These are phyloP conservation scores for Penaeus vannamei DNA, from an alignment of 1,140 invertebrate genomes.

Conservation along the genomic window DNA sequence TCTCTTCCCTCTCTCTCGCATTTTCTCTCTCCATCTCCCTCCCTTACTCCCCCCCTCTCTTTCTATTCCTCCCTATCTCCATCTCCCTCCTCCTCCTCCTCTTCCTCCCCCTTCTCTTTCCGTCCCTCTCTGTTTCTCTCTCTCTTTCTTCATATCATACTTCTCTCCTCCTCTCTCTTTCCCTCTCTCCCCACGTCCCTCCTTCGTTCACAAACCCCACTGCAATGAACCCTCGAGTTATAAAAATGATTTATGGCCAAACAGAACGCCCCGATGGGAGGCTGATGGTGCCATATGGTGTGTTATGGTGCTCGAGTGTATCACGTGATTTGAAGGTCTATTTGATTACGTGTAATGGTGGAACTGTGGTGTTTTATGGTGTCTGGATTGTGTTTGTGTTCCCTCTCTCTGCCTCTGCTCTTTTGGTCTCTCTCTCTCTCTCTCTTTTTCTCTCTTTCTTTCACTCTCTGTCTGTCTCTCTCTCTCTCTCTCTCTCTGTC, in stretches of 20 bases:
- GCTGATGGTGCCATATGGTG: too few species aligned
- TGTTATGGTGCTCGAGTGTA: too few species aligned
- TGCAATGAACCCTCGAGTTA: too few species aligned
- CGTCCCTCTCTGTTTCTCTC: background rate
- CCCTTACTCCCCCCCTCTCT: background rate
- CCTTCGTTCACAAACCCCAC: too few species aligned
- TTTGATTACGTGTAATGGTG: too few species aligned
- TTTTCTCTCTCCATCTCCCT: background rate
- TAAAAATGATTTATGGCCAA: too few species aligned
- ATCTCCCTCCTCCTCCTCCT: background rate
- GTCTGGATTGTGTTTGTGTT: too few species aligned
- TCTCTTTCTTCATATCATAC: background rate
- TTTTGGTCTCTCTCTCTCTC: background rate
- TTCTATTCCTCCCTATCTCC: conserved; percentile 16
- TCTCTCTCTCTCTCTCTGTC: background rate
- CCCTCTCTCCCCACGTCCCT: too few species aligned
- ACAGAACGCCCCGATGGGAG: too few species aligned
- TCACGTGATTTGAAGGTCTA: too few species aligned
- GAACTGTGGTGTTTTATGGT: too few species aligned
- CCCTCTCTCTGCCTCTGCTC: too few species aligned
- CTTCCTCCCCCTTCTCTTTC: background rate
- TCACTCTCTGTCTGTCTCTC: background rate
- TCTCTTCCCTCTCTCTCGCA: background rate
- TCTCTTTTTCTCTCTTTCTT: background rate
- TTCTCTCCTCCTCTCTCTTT: background rate